Evolutionary conservation across 1,140 invertebrate species (phyloP), one percentile per base, ranked within the genome.

Genomic region (Drosophila tsacasi): DNA sequence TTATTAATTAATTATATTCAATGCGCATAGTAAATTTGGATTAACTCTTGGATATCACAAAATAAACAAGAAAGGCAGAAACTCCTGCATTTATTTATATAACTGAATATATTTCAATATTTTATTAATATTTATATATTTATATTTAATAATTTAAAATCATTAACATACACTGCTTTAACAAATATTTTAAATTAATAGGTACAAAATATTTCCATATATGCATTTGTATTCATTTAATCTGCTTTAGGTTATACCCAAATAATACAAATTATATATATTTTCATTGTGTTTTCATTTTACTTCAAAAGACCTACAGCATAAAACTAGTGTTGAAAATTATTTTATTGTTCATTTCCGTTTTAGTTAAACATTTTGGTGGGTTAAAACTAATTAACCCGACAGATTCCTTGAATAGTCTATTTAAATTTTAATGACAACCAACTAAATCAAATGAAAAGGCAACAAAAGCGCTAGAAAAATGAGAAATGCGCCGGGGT

Each of bases 361-460:
- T 21, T 5, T 32, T 52, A 0, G 12, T 19, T 52, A 3, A 30
- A 25, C 2, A 12, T 32, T 23, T 32, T 21, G 13, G 27, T 27
- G 3, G 1, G 17, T 5, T 37, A 67, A 10, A 44, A 17, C 27
- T n/a, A 46, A 54, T 67, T 68, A 21, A 21, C 35, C 44, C 10
- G 10, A n/a, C n/a, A 49, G 21, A 37, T 60, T 72, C 32, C 21
- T 54, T 46, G n/a, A 62, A 54, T 30, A 39, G 35, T 59, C 44
- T 60, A 60, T 73, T 72, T 40, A 59, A 49, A 59, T 42, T 35
- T 50, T 25, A 73, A 73, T 60, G 67, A 75, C 54, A 66, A 17
- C 32, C 54, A 54, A 68, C 55, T 49, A 55, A 44, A 77, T 42
- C 62, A 76, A 47, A 55, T 35, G 15, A 37, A 49, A 71, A 35